A percentile compares a stretch with the other conserved stretches of the same genome.
These are phyloP conservation scores for Actenoides hombroni DNA, from an alignment of 2,113 vertebrate genomes.

Conservation along the genomic window DNA sequence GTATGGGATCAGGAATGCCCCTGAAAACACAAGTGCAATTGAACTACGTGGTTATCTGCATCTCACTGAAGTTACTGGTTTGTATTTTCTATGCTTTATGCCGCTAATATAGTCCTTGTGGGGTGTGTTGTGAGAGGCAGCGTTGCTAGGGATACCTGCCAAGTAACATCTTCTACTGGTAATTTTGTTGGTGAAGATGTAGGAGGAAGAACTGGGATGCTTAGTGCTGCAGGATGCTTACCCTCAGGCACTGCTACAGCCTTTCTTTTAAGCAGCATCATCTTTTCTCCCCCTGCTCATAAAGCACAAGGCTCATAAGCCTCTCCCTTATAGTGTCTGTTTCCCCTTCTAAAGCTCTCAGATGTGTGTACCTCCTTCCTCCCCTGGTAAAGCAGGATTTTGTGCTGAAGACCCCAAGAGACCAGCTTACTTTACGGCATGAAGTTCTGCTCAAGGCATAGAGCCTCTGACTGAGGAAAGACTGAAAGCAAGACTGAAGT, in stretches of 20 bases:
- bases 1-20: conserved; percentile 92
- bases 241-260: background rate
- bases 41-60: background rate
- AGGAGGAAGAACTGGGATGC: background rate
- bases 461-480: background rate
- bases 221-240: background rate
- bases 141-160: background rate
- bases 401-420: background rate
- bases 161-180: background rate
- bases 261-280: background rate
- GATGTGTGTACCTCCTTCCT: fast-evolving
- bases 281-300: background rate
- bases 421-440: background rate
- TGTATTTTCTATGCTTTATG: background rate
- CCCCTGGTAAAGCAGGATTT: background rate
- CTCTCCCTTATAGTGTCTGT: background rate
- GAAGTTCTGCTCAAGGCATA: background rate
- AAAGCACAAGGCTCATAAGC: background rate
- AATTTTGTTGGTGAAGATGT: background rate
- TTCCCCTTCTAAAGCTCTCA: background rate
- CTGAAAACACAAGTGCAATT: conserved; percentile 63
- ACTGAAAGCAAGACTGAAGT: background rate
- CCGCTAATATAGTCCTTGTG: background rate
- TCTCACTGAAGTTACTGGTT: background rate
- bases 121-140: background rate